Conservation (phyloP, 2,888 invertebrate species). For the Carterocephalus palaemon region DNA sequence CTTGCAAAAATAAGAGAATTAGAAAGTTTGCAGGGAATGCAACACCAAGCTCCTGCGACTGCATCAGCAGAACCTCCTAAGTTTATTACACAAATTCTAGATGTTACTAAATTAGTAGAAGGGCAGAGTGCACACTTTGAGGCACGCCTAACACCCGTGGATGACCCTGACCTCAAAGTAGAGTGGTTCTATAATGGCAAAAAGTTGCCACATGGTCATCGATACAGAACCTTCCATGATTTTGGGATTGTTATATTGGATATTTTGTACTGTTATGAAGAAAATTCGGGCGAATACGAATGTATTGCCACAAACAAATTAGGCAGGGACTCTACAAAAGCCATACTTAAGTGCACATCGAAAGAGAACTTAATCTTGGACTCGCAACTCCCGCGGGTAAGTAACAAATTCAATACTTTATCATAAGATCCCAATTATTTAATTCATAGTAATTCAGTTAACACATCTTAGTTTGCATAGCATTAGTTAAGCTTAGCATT, state of each 20-base stretch:
- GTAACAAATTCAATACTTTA: conserved; percentile 36
- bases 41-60: conserved; percentile 80
- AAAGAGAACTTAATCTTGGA: conserved; percentile 94
- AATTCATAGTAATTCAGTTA: no score
- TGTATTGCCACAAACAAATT: conserved; percentile 95
- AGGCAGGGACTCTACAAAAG: conserved; percentile 91
- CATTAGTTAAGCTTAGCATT: no score
- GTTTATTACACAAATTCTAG: conserved; percentile 92
- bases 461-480: no score
- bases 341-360: conserved; percentile 90
- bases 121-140: conserved; percentile 97
- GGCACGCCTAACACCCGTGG: conserved; percentile 94
- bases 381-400: conserved; percentile 93
- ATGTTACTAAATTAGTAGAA: conserved; percentile 92
- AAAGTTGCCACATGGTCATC: conserved; percentile 95
- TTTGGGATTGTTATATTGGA: conserved; percentile 98
- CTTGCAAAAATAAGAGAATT: conserved; percentile 92
- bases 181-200: conserved; percentile 98
- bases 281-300: conserved; percentile 96
- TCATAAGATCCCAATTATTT: no score
- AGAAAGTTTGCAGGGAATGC: conserved; percentile 85
- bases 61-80: conserved; percentile 90
- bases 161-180: conserved; percentile 95
- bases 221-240: conserved; percentile 98
- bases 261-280: conserved; percentile 96